Conservation (phyloP, 2,888 invertebrate species). For the Glyphotaelius pellucidus region DNA sequence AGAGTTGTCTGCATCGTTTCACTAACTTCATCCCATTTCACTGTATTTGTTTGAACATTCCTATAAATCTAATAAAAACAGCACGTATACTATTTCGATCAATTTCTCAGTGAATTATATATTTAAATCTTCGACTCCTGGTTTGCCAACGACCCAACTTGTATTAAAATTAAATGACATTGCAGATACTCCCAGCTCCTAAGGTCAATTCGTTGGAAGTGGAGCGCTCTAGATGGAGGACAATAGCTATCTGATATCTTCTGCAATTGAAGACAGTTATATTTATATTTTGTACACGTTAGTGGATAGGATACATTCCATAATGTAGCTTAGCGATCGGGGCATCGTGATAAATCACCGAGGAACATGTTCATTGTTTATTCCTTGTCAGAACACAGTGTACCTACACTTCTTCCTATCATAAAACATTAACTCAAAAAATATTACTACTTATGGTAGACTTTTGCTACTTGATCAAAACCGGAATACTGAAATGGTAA, state of each 20-base stretch:
- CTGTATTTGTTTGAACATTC: neutral
- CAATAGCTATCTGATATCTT: neutral
- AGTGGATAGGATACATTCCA: neutral
- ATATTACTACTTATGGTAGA: neutral
- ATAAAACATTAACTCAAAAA: neutral
- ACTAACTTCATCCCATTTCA: neutral
- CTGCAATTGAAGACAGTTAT: conserved; percentile 2
- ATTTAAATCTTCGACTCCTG: neutral
- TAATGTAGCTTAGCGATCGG: neutral
- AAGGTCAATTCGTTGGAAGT: neutral
- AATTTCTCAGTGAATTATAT: neutral
- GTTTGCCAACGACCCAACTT: neutral
- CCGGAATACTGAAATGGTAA: neutral
- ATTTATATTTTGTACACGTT: neutral
- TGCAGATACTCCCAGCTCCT: neutral
- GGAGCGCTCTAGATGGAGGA: neutral
- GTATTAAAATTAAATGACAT: neutral
- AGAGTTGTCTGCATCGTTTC: neutral
- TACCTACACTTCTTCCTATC: neutral
- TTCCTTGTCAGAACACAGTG: neutral
- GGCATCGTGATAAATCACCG: neutral
- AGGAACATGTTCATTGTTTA: conserved; percentile 18
- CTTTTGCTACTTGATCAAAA: neutral
- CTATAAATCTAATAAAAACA: neutral
- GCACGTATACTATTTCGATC: neutral